Evolutionary conservation across 2,797 vertebrate genomes (phyloP).

Genomic region (Varecia variegata): DNA sequence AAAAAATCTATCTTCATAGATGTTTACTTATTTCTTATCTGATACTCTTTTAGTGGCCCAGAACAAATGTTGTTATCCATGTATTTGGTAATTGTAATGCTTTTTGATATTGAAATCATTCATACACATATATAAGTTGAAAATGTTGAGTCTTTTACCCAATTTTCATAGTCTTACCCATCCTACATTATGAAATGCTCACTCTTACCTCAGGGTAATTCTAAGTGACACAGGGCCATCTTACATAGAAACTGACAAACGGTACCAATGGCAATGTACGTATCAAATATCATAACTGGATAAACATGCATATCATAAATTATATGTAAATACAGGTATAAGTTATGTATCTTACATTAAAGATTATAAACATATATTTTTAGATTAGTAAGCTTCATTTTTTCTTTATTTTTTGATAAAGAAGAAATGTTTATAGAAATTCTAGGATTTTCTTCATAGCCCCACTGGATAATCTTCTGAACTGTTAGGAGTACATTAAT

Average conservation of each 20-base stretch:
- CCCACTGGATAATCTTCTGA: neutral
- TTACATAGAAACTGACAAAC: neutral
- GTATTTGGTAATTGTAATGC: neutral
- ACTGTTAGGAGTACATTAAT: neutral
- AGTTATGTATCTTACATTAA: neutral
- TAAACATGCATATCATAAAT: neutral
- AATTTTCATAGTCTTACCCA: neutral
- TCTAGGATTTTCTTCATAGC: neutral
- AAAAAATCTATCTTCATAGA: neutral
- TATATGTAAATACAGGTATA: neutral
- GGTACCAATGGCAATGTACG: neutral
- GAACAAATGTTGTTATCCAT: neutral
- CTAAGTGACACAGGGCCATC: neutral
- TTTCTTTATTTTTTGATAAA: neutral
- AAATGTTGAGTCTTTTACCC: neutral
- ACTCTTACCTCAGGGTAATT: neutral
- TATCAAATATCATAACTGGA: neutral
- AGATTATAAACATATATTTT: neutral
- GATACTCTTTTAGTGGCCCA: neutral
- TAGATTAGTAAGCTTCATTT: neutral
- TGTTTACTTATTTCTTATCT: neutral
- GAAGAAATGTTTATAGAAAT: neutral
- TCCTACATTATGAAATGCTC: neutral
- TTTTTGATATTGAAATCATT: neutral
- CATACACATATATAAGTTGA: neutral